A percentile compares a stretch with the other conserved stretches of the same genome.
Evolutionary conservation across 1,140 invertebrate species (phyloP).

Genomic region (Sminthurides bifidus): DNA sequence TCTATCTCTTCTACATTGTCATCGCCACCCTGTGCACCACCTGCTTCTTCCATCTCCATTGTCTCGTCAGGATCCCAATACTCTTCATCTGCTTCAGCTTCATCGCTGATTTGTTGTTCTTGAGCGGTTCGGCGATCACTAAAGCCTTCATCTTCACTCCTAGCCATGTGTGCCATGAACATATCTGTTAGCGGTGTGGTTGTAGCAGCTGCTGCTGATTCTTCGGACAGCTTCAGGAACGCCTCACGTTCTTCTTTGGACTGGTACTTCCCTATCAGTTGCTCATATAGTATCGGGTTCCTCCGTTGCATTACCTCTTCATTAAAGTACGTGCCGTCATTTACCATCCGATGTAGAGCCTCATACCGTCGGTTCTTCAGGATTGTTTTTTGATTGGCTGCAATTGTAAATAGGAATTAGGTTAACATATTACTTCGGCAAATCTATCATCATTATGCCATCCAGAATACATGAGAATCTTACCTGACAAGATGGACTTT

Average conservation of each 20-base stretch:
- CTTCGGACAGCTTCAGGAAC: constrained; percentile 17
- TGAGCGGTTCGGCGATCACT: constrained; percentile 46
- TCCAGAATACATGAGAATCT: too few relatives aligned
- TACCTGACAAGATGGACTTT: neutral
- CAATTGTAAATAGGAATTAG: constrained; percentile 6
- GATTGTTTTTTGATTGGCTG: constrained; percentile 39
- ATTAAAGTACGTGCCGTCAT: constrained; percentile 67
- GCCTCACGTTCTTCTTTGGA: constrained; percentile 57
- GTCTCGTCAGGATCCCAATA: constrained; percentile 36
- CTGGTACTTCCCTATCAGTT: constrained; percentile 72
- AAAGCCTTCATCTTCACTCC: constrained; percentile 37
- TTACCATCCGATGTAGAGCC: constrained; percentile 61
- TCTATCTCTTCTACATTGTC: constrained; percentile 26
- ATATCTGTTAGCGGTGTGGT: constrained; percentile 36
- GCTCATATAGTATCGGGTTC: constrained; percentile 77
- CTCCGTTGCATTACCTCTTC: constrained; percentile 84
- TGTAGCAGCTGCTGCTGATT: neutral
- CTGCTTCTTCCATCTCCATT: constrained; percentile 29
- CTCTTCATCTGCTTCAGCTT: constrained; percentile 33
- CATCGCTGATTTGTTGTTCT: constrained; percentile 47
- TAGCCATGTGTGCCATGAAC: constrained; percentile 41
- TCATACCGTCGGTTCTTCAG: constrained; percentile 68
- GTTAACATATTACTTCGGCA: too few relatives aligned
- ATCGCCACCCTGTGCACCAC: constrained; percentile 22
- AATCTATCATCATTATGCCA: too few relatives aligned